These are phyloP conservation scores for Echinarachnius parma DNA, from an alignment of 53 echinoderm and acorn worm species.

Conservation along the genomic window DNA sequence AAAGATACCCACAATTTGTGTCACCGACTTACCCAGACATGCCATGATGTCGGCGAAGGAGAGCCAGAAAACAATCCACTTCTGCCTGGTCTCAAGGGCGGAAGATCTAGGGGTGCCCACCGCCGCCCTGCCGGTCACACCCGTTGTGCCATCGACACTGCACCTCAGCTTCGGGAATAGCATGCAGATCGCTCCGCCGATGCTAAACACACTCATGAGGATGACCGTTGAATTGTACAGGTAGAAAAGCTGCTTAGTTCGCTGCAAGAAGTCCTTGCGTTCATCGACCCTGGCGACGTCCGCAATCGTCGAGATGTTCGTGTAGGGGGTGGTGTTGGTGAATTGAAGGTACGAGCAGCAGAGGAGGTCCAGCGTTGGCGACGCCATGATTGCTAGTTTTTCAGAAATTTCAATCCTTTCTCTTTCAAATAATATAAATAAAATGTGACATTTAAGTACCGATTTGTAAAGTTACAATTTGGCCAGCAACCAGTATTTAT, in stretches of 20 bases:
- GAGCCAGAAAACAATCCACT: slow-evolving; percentile 78
- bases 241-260: not conserved
- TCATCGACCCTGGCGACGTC: not conserved
- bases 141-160: too few relatives aligned
- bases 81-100: slow-evolving; percentile 64
- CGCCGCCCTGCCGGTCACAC: not conserved
- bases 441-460: too few relatives aligned
- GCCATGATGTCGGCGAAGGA: slow-evolving; percentile 89
- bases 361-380: slow-evolving; percentile 73
- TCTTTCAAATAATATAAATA: too few relatives aligned
- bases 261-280: not conserved
- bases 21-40: slow-evolving; percentile 81
- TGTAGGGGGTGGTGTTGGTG: not conserved
- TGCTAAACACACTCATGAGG: slow-evolving; percentile 58
- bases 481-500: too few relatives aligned
- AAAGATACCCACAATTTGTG: too few relatives aligned
- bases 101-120: too few relatives aligned
- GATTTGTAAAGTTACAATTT: too few relatives aligned
- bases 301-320: not conserved
- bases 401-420: too few relatives aligned
- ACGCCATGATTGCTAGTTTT: too few relatives aligned
- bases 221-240: slow-evolving; percentile 37
- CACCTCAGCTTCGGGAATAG: slow-evolving; percentile 60
- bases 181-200: slow-evolving; percentile 62
- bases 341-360: slow-evolving; percentile 55